phyloP scores from a whole-genome alignment of 2,888 invertebrate species.

The Oligia fasciuncula region DNA sequence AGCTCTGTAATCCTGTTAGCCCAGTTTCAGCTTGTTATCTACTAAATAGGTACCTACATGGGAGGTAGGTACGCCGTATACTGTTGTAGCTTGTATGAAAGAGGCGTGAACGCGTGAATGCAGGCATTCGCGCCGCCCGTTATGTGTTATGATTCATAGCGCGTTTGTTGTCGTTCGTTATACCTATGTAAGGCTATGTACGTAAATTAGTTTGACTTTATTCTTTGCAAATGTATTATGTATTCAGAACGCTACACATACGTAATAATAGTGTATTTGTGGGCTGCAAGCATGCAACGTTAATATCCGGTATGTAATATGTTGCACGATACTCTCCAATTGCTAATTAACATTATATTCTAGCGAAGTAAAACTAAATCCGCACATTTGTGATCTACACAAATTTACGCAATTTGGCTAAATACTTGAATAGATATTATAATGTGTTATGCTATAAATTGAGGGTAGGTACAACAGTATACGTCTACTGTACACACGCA shows the following conservation, averaged over 20 bases:
- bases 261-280: constrained; percentile 8
- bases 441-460: background rate
- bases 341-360: background rate
- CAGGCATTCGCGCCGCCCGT: constrained; percentile 54
- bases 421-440: background rate
- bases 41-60: constrained; percentile 54
- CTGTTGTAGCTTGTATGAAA: constrained; percentile 43
- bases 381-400: background rate
- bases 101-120: constrained; percentile 52
- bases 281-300: background rate
- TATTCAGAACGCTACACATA: constrained; percentile 23
- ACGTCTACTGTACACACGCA: background rate
- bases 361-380: background rate
- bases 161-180: constrained; percentile 52
- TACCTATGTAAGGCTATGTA: constrained; percentile 35
- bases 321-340: background rate
- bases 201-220: constrained; percentile 42
- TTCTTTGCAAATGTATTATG: constrained; percentile 46
- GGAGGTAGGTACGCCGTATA: constrained; percentile 20
- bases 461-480: background rate
- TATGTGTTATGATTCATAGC: constrained; percentile 54
- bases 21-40: constrained; percentile 80
- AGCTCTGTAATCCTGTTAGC: constrained; percentile 82
- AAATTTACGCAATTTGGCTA: background rate
- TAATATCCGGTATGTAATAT: background rate